Conservation (phyloP, 2,113 vertebrate genomes). For the Hyla sarda region DNA sequence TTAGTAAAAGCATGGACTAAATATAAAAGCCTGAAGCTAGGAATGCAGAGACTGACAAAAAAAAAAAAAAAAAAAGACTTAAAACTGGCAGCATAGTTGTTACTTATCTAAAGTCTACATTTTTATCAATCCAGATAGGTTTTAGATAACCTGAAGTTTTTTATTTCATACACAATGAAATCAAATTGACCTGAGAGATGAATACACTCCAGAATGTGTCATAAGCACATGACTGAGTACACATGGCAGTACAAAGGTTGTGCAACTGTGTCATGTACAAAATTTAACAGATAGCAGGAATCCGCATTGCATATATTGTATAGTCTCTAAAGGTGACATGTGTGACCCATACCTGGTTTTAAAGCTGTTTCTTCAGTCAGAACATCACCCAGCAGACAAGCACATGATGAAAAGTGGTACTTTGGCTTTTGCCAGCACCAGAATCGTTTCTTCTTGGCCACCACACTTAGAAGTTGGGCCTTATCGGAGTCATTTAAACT, state of each 20-base stretch:
- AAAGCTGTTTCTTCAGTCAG: conserved; percentile 76
- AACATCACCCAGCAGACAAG: conserved; percentile 77
- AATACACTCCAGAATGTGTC: not conserved
- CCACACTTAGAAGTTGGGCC: conserved; percentile 79
- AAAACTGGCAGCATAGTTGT: not conserved
- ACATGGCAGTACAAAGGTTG: conserved; percentile 6
- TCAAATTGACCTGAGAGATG: not conserved
- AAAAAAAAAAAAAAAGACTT: not conserved
- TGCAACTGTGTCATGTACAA: not conserved
- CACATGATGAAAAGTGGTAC: conserved; percentile 83
- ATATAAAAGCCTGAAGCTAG: not conserved
- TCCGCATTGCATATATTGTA: not conserved
- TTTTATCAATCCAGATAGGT: not conserved
- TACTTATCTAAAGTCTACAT: not conserved
- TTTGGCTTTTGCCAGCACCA: conserved; percentile 92
- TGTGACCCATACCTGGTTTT: conserved; percentile 79
- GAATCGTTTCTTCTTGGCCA: conserved; percentile 82
- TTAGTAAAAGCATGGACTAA: not conserved
- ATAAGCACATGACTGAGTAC: not conserved
- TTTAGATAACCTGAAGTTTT: not conserved
- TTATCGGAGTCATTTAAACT: conserved; percentile 83
- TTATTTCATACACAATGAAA: not conserved
- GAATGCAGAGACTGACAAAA: not conserved
- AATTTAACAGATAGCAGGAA: not conserved
- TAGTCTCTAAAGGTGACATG: not conserved